A percentile compares a stretch with the other conserved stretches of the same genome.
phyloP scores from a whole-genome alignment of 2,113 vertebrate genomes.

The Trematocara variabile region DNA sequence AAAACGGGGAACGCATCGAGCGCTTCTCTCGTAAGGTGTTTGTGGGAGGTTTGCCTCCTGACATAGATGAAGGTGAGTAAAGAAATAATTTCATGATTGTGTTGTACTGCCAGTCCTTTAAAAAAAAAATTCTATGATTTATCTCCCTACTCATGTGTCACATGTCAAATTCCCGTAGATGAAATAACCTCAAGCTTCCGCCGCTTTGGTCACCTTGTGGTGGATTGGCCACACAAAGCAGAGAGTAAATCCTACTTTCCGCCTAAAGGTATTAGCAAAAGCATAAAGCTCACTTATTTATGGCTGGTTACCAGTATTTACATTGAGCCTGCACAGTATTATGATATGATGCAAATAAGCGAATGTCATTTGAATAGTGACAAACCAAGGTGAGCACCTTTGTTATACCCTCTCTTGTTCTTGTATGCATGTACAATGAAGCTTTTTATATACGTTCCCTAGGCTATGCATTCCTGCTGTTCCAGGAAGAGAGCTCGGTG shows the following conservation, averaged over 20 bases:
- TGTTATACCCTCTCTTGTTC: neutral
- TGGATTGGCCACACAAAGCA: conserved; percentile 99
- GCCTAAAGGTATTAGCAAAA: conserved; percentile 85
- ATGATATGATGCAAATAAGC: neutral
- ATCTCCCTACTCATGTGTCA: neutral
- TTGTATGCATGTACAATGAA: neutral
- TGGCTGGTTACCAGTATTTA: neutral
- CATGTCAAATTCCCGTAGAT: conserved; percentile 68
- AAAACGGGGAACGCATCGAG: conserved; percentile 93
- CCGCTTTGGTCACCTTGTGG: conserved; percentile 94
- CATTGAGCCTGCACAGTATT: neutral
- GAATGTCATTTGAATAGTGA: neutral
- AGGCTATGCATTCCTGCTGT: conserved; percentile 98
- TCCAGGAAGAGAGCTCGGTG: conserved; percentile 97
- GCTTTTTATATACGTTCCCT: neutral
- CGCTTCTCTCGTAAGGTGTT: conserved; percentile 98
- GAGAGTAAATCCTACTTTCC: conserved; percentile 99
- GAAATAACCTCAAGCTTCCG: conserved; percentile 98
- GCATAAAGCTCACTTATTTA: neutral
- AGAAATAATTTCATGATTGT: neutral
- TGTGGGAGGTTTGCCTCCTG: conserved; percentile 93
- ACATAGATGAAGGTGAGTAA: conserved; percentile 92
- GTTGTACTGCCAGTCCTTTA: neutral
- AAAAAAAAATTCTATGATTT: too few relatives aligned
- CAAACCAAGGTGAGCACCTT: neutral